phyloP scores from a whole-genome alignment of 2,797 vertebrate genomes.

The Crenuchus spilurus region DNA sequence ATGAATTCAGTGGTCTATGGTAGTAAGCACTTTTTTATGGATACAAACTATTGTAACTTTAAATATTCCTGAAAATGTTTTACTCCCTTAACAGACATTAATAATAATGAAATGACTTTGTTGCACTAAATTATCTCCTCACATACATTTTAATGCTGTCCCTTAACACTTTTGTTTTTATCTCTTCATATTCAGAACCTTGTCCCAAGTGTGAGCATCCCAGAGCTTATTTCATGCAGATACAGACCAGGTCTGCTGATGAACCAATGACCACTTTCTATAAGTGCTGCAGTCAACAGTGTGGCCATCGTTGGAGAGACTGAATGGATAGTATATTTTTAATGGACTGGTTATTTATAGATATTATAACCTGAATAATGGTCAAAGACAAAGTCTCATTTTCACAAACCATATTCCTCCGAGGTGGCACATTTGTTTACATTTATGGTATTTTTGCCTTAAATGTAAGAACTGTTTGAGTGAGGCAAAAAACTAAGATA shows the following conservation, averaged over 20 bases:
- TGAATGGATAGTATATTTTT: conserved; percentile 60
- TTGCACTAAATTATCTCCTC: neutral
- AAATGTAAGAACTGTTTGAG: neutral
- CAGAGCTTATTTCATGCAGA: conserved; percentile 97
- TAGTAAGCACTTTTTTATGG: too few species aligned
- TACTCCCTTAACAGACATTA: neutral
- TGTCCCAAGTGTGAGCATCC: conserved; percentile 95
- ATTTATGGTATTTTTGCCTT: neutral
- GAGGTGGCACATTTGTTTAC: neutral
- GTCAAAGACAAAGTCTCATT: neutral
- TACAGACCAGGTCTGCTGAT: conserved; percentile 96
- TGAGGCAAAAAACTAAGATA: neutral
- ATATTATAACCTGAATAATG: neutral
- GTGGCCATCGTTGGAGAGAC: conserved; percentile 94
- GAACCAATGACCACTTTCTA: conserved; percentile 99
- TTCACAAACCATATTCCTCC: neutral
- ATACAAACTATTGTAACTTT: too few species aligned
- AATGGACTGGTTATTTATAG: neutral
- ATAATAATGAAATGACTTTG: neutral
- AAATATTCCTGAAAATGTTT: too few species aligned
- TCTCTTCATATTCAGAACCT: conserved; percentile 74
- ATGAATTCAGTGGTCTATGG: too few species aligned
- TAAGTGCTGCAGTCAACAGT: conserved; percentile 92
- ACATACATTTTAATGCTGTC: neutral
- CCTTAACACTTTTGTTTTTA: neutral